phyloP scores from a whole-genome alignment of 2,888 invertebrate species.

The Standfussiana lucernea region DNA sequence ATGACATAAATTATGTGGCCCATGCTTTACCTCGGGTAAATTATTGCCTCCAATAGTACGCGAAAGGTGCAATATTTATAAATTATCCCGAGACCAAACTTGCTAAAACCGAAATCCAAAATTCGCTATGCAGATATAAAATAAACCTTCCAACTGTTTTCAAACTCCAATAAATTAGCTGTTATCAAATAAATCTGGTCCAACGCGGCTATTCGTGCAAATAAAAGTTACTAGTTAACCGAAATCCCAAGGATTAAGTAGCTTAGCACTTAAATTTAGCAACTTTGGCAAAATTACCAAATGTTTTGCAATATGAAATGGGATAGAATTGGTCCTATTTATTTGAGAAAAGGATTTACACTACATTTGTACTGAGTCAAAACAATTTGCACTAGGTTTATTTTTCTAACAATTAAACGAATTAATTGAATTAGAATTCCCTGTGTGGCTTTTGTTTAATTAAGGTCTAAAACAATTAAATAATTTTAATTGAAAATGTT shows the following conservation, averaged over 20 bases:
- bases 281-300: constrained; percentile 9
- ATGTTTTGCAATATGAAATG: background rate
- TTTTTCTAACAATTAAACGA: constrained; percentile 17
- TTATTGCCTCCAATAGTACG: background rate
- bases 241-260: constrained; percentile 14
- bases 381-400: constrained; percentile 1
- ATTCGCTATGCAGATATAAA: background rate
- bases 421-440: background rate
- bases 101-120: constrained; percentile 3
- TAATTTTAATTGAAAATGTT: constrained; percentile 3
- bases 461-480: background rate
- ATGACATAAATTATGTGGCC: background rate
- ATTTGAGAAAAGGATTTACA: constrained; percentile 1
- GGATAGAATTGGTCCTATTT: background rate
- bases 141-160: background rate
- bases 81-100: background rate
- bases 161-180: constrained; percentile 14
- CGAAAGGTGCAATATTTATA: background rate
- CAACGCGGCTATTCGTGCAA: background rate
- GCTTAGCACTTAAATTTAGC: background rate
- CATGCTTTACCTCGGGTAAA: background rate
- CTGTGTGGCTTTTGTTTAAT: background rate
- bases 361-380: background rate
- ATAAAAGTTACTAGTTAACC: background rate
- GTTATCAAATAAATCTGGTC: constrained; percentile 14